Percentiles rank a stretch among this genome's conserved stretches.
phyloP scores from a whole-genome alignment of 2,797 vertebrate genomes.

The Hyperoplus immaculatus region DNA sequence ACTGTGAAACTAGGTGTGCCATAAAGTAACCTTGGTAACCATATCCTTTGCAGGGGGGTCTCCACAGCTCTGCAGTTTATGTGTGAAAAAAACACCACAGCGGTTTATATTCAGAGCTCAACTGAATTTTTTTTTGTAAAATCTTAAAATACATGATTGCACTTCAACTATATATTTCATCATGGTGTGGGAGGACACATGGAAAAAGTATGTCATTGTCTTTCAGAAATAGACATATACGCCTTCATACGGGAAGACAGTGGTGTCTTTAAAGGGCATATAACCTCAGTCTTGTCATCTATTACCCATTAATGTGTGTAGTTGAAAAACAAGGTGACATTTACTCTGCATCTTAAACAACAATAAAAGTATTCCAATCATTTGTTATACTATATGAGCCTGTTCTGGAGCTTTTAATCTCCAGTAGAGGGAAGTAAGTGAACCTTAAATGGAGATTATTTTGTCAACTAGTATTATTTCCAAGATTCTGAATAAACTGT shows the following conservation, averaged over 20 bases:
- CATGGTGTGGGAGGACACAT: neutral
- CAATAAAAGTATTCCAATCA: neutral
- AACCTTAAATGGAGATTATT: neutral
- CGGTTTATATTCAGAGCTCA: neutral
- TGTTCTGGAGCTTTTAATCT: neutral
- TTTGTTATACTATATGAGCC: too few species aligned
- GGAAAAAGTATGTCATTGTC: neutral
- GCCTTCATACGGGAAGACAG: too few species aligned
- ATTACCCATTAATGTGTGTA: neutral
- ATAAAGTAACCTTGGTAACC: neutral
- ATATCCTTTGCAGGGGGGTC: neutral
- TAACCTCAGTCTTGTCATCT: neutral
- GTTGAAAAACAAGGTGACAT: neutral
- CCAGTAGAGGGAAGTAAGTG: neutral
- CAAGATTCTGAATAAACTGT: neutral
- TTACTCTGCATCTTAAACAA: neutral
- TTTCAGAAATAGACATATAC: neutral
- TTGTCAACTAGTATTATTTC: neutral
- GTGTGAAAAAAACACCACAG: neutral
- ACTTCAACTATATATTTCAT: neutral
- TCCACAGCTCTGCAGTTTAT: neutral
- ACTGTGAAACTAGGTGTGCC: neutral
- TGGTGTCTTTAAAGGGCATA: neutral
- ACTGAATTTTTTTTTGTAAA: neutral
- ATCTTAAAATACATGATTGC: accelerated